phyloP scores from a whole-genome alignment of 1,140 invertebrate species.

The Lepidostoma basale region DNA sequence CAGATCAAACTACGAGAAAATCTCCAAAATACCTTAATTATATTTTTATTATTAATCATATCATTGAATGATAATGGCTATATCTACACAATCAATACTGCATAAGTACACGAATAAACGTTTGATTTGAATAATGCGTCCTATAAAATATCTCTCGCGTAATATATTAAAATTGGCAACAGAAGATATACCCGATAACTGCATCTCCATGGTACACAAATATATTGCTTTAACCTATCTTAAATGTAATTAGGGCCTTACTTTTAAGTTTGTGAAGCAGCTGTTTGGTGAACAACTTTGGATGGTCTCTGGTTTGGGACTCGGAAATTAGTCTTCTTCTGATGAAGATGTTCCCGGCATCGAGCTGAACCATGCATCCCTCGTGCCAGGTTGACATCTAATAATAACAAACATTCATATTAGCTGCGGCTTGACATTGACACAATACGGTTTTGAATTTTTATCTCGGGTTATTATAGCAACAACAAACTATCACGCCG shows the following conservation, averaged over 20 bases:
- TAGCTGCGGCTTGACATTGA: too few species aligned
- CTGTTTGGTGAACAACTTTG: conserved; percentile 8
- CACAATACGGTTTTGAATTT: too few species aligned
- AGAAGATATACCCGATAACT: background rate
- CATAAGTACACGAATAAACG: too few species aligned
- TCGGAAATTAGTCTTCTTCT: conserved; percentile 50
- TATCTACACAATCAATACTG: too few species aligned
- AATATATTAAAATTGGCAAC: background rate
- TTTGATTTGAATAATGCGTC: too few species aligned
- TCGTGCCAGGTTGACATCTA: conserved; percentile 56
- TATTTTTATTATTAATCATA: too few species aligned
- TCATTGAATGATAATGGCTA: too few species aligned
- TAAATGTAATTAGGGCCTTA: conserved; percentile 28
- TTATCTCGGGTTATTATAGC: too few species aligned
- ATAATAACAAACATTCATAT: too few species aligned
- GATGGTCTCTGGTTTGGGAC: conserved; percentile 30
- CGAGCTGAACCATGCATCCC: conserved; percentile 70
- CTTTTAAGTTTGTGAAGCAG: background rate
- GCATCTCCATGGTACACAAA: background rate
- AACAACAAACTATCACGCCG: too few species aligned
- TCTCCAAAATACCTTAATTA: too few species aligned
- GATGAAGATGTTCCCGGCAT: conserved; percentile 65
- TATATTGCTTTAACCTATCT: conserved; percentile 20
- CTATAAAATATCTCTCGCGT: background rate
- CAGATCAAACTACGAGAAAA: too few species aligned